These are phyloP conservation scores for Notothenia coriiceps DNA, from an alignment of 2,113 vertebrate species.

Conservation along the genomic window DNA sequence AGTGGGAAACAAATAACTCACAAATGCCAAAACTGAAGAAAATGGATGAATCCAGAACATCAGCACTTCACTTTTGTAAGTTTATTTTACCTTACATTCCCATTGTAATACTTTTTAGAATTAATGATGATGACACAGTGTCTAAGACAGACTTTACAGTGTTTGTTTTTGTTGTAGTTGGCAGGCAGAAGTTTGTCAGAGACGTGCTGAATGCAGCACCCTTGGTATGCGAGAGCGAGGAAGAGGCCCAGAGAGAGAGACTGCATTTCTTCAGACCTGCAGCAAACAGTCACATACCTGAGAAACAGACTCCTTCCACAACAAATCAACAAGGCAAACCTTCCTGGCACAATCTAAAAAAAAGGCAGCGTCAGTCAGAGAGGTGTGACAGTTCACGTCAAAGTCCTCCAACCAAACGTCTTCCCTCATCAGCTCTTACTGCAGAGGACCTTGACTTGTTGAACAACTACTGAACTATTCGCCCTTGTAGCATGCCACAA, in stretches of 20 bases:
- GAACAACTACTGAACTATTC: conserved; percentile 88
- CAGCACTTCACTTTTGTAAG: conserved; percentile 91
- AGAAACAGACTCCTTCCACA: conserved; percentile 22
- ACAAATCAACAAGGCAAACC: conserved; percentile 28
- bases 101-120: not conserved
- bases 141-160: not conserved
- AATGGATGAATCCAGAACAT: conserved; percentile 80
- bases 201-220: conserved; percentile 73
- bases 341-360: conserved; percentile 77
- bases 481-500: not conserved
- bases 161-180: conserved; percentile 80
- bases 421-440: conserved; percentile 81
- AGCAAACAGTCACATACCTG: conserved; percentile 44
- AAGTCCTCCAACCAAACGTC: conserved; percentile 82
- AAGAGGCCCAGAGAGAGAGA: conserved; percentile 66
- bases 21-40: conserved; percentile 84
- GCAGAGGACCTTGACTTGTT: conserved; percentile 90
- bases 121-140: not conserved
- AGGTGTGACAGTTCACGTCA: conserved; percentile 56
- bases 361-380: conserved; percentile 80
- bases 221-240: conserved; percentile 52
- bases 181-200: conserved; percentile 84
- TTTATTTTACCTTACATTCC: conserved; percentile 5
- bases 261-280: conserved; percentile 90
- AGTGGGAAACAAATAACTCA: conserved; percentile 89